Evolutionary conservation across 2,888 invertebrate species (phyloP).

Genomic region (Amblyteles armatorius): DNA sequence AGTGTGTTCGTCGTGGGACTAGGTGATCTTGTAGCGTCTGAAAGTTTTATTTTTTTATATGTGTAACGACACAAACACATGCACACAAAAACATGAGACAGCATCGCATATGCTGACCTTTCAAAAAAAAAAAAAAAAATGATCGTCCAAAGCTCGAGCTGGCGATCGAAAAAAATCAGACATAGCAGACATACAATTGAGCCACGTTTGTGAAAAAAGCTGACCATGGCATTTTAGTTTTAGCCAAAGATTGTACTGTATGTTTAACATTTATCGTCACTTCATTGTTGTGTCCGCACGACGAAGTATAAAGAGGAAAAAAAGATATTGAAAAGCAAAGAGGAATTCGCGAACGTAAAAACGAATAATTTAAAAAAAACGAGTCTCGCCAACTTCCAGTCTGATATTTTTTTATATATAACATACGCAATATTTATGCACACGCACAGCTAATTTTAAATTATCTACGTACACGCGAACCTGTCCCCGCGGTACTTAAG

Average conservation of each 20-base stretch:
- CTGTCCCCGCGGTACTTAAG: conserved; percentile 13
- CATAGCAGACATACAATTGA: background rate
- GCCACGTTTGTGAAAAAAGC: conserved; percentile 3
- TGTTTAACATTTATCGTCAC: conserved; percentile 26
- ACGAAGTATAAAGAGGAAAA: conserved; percentile 28
- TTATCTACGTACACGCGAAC: conserved; percentile 24
- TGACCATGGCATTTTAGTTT: conserved; percentile 32
- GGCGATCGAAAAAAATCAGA: conserved; percentile 11
- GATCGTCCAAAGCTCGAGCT: conserved; percentile 33
- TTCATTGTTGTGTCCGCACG: conserved; percentile 15
- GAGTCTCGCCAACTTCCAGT: conserved; percentile 64
- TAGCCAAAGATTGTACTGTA: conserved; percentile 32
- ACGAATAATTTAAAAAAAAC: conserved; percentile 56
- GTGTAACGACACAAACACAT: conserved; percentile 20
- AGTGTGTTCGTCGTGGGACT: conserved; percentile 50
- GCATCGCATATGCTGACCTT: background rate
- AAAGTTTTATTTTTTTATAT: conserved; percentile 70
- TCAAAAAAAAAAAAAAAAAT: background rate
- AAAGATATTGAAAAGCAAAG: conserved; percentile 39
- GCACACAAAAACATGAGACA: background rate
- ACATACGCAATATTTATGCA: conserved; percentile 65
- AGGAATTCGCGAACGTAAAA: conserved; percentile 48
- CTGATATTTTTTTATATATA: conserved; percentile 70
- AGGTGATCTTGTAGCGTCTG: conserved; percentile 62
- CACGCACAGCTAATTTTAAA: conserved; percentile 68